Evolutionary conservation across 2,113 vertebrate species (phyloP).

Genomic region (Alaudala cheleensis): DNA sequence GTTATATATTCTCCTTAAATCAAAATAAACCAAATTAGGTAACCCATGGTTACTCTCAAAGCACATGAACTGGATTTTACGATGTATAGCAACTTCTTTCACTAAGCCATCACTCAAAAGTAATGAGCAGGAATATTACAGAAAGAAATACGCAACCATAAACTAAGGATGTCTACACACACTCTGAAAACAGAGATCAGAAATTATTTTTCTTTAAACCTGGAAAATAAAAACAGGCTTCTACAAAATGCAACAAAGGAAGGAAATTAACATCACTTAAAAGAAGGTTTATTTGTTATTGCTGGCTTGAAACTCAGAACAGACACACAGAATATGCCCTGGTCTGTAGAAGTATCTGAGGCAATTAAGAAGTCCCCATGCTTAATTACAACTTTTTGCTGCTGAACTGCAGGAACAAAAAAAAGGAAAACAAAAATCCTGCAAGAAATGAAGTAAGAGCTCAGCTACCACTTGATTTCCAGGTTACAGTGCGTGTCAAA

Average conservation of each 20-base stretch:
- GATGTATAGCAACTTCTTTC: slow-evolving; percentile 73
- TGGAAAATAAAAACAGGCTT: slow-evolving; percentile 67
- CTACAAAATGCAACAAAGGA: slow-evolving; percentile 63
- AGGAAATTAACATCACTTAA: slow-evolving; percentile 66
- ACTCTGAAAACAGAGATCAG: slow-evolving; percentile 59
- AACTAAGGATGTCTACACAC: slow-evolving; percentile 68
- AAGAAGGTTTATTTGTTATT: slow-evolving; percentile 61
- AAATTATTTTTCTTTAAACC: slow-evolving; percentile 33
- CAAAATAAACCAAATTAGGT: slow-evolving; percentile 74
- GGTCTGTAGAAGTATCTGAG: slow-evolving; percentile 65
- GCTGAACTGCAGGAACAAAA: slow-evolving; percentile 71
- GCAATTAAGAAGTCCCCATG: slow-evolving; percentile 59
- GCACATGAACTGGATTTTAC: slow-evolving; percentile 72
- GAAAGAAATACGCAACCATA: slow-evolving; percentile 59
- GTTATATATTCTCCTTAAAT: slow-evolving; percentile 70
- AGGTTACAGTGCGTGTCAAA: slow-evolving; percentile 72
- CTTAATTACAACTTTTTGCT: slow-evolving; percentile 60
- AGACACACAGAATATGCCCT: slow-evolving; percentile 41
- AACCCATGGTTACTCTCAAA: slow-evolving; percentile 72
- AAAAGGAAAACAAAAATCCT: slow-evolving; percentile 49
- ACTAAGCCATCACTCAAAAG: slow-evolving; percentile 70
- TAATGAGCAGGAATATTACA: slow-evolving; percentile 67
- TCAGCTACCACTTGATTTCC: slow-evolving; percentile 68
- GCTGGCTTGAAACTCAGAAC: slow-evolving; percentile 56
- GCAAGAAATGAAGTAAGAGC: slow-evolving; percentile 71